These are phyloP conservation scores for Mormoops blainvillei DNA, from an alignment of 2,113 vertebrate species.

Conservation along the genomic window DNA sequence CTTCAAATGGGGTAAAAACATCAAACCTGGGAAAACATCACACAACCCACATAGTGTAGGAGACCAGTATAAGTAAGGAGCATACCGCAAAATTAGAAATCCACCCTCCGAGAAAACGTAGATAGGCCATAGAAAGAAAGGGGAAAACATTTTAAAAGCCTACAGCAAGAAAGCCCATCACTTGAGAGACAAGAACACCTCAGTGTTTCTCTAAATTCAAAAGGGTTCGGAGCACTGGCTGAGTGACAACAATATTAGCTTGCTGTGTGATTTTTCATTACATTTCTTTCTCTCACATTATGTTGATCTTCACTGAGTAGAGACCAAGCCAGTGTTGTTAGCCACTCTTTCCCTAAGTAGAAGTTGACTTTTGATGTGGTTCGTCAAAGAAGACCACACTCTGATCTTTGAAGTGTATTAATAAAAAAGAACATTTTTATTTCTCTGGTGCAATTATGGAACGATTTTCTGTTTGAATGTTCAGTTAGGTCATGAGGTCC, in stretches of 20 bases:
- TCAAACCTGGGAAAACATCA: neutral
- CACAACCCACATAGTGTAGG: neutral
- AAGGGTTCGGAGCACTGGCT: neutral
- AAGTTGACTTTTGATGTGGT: neutral
- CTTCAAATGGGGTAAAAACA: neutral
- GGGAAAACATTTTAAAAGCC: neutral
- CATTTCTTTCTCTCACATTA: neutral
- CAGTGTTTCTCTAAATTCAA: neutral
- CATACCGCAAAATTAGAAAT: neutral
- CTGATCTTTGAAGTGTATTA: neutral
- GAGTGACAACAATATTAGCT: neutral
- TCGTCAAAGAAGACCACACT: neutral
- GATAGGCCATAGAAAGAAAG: neutral
- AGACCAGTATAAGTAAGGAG: neutral
- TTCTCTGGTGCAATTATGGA: neutral
- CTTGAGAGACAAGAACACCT: neutral
- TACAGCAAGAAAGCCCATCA: neutral
- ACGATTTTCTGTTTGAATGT: neutral
- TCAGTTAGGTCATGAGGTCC: neutral
- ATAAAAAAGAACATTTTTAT: neutral
- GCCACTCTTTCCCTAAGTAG: neutral
- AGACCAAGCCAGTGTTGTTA: neutral
- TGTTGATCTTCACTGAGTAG: neutral
- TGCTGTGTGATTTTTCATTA: neutral
- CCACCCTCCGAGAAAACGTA: neutral